Evolutionary conservation across 2,113 vertebrate genomes (phyloP), one percentile per base, ranked within the genome.

Genomic region (Alligator sinensis): DNA sequence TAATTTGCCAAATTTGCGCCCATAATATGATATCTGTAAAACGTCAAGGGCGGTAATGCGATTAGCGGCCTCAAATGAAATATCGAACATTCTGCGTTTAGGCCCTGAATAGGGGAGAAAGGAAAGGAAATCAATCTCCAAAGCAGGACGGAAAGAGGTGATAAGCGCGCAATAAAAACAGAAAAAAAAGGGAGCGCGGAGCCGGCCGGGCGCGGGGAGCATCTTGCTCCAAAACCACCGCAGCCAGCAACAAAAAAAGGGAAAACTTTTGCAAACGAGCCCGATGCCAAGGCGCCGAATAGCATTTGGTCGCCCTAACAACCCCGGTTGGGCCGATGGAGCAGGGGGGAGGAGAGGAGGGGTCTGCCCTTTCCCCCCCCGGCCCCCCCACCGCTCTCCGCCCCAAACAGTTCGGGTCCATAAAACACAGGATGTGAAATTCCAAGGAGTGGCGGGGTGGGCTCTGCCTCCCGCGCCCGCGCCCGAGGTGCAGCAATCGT

Each of bases 11-110:
- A 98, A 99, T 99, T 98, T 98, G 98, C 98, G 98, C 97, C 98
- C 98, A 98, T 98, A 98, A 99, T 98, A 99, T 98, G 97, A 98
- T 98, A 98, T 99, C 98, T 98, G 98, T 98, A 98, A 98, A 99
- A 98, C 98, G 98, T 99, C 98, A 98, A 98, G 98, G 97, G 97
- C 98, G 97, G 98, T 99, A 99, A 99, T 98, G 98, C 98, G 98
- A 99, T 99, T 99, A 99, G 98, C 97, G 97, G 97, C 98, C 98
- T 98, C 98, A 98, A 98, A 98, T 99, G 98, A 98, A 99, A 99
- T 98, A 99, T 98, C 98, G 98, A 99, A 98, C 98, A 98, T 98
- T 98, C 98, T 98, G 97, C 97, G 97, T 98, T 98, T 98, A 98
- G 98, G 98, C 98, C 96, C 97, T 98, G 98, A 98, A 98, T 98